Conservation (phyloP, 1,140 invertebrate species). For the Megalopta genalis region DNA sequence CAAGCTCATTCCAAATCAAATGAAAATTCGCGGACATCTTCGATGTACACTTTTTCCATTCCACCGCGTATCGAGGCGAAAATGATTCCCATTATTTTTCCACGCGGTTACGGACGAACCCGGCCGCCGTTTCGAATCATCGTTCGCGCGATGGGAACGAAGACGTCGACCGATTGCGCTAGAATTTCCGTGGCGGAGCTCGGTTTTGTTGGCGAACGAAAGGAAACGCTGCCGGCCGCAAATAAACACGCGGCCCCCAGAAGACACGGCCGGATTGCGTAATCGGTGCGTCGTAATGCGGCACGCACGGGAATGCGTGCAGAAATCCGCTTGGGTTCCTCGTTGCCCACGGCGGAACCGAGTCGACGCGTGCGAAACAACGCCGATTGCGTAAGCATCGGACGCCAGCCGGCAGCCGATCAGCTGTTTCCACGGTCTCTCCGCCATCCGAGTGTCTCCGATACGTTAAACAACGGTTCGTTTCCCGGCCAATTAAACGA, state of each 20-base stretch:
- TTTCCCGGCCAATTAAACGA: no score
- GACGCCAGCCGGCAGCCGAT: slow-evolving; percentile 21
- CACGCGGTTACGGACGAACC: no score
- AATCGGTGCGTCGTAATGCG: slow-evolving; percentile 31
- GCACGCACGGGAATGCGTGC: slow-evolving; percentile 53
- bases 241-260: slow-evolving; percentile 53
- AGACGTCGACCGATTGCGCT: neutral
- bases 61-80: no score
- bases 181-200: neutral
- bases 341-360: neutral
- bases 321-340: slow-evolving; percentile 48
- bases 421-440: slow-evolving; percentile 28
- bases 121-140: no score
- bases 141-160: no score
- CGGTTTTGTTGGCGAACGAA: slow-evolving; percentile 14
- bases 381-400: slow-evolving; percentile 15
- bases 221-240: slow-evolving; percentile 42
- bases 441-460: neutral
- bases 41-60: no score
- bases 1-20: no score
- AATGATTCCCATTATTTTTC: no score
- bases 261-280: slow-evolving; percentile 50
- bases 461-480: no score
- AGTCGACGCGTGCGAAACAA: slow-evolving; percentile 11
- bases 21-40: no score